Base-by-base conservation (phyloP, 2,113 vertebrate species). In the Cyprinus carpio region DNA sequence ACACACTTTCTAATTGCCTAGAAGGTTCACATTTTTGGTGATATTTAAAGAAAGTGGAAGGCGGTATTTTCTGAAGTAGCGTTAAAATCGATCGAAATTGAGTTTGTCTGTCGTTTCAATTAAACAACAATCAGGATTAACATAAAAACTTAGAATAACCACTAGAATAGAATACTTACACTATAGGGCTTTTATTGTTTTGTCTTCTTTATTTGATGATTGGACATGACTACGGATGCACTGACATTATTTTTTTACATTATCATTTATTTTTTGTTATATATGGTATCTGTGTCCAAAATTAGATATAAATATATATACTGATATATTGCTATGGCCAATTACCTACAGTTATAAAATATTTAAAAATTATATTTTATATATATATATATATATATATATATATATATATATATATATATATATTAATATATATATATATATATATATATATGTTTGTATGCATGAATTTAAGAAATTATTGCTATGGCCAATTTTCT, bases 1-100 rank as follows among this genome's bases (percentile, higher is more conserved):
- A 37, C 43, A 82, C 64, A 71, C 62, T 67, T 67, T 81, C 40
- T 81, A 81, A 67, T 67, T 67, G 43, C 64, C 12, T 10, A 82
- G 27, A 27, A 65, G 18, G 43, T 31, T 65, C 43, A n/a, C 46
- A 29, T 31, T 72, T 37, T 72, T 71, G 31, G 29, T 72, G 64
- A 51, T 10, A 56, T 81, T 81, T 72, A n/a, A n/a, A 79, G 10
- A 15, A 25, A 54, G 29, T 79, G 54, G 20, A 79, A 76, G 31
- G n/a, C 3, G 49, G 46, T 51, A 51, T 76, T 76, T 54, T 76
- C 46, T 31, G 27, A 54, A 16, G 8, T 54, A 74, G 46, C 25
- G 1, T 27, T 51, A 15, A 60, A 79, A 79, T 60, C 16, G 0
- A 25, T 13, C 7, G 0, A 81, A 81, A 64, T 25, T 23, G 43